phyloP scores from a whole-genome alignment of 2,113 vertebrate species.

The Caloenas nicobarica region DNA sequence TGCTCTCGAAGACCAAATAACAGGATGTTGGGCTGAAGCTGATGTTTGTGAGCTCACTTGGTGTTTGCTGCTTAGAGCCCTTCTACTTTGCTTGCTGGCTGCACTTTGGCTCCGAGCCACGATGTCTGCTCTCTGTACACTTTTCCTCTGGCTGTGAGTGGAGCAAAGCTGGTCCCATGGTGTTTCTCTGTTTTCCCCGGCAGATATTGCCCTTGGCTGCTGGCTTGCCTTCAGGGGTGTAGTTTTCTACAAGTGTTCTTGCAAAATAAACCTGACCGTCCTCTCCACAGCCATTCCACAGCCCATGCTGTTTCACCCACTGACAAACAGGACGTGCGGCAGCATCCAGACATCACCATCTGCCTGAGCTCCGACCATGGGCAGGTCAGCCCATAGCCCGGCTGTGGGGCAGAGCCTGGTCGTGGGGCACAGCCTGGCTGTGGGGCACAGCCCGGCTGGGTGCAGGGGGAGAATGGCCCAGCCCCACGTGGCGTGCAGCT shows the following conservation, averaged over 20 bases:
- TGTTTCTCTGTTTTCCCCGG: not conserved
- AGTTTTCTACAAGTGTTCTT: not conserved
- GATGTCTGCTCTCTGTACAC: not conserved
- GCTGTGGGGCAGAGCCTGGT: not conserved
- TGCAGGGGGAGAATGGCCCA: not conserved
- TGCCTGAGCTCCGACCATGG: rapidly evolving
- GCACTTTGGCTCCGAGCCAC: not conserved
- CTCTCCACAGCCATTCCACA: not conserved
- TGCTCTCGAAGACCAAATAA: not conserved
- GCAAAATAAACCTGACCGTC: not conserved
- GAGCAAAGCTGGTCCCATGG: not conserved
- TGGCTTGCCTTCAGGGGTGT: not conserved
- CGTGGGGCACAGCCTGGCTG: not conserved
- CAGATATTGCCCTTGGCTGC: conserved; percentile 18
- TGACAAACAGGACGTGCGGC: not conserved
- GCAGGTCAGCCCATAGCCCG: not conserved
- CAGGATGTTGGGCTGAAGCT: conserved; percentile 27
- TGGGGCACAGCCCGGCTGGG: not conserved
- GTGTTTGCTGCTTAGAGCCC: not conserved
- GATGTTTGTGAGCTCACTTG: not conserved
- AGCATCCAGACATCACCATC: rapidly evolving
- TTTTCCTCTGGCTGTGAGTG: not conserved
- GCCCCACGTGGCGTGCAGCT: not conserved
- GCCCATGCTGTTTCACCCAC: rapidly evolving
- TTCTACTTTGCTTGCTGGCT: not conserved